Percentiles rank a stretch among this genome's conserved stretches.
Conservation (phyloP, 2,888 invertebrate species). For the Plemyria rubiginata region DNA sequence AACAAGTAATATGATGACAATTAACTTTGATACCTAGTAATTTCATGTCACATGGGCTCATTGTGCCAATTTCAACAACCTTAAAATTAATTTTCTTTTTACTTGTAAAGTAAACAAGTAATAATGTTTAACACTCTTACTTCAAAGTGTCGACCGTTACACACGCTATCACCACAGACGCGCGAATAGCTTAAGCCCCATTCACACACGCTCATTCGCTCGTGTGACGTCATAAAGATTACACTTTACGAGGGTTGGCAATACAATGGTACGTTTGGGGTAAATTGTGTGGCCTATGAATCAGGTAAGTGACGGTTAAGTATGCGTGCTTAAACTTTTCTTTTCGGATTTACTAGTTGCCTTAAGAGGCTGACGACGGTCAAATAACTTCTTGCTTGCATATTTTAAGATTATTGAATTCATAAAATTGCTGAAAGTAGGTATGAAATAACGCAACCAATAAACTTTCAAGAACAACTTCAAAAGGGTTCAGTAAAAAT, state of each 20-base stretch:
- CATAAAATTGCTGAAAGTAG: too few species aligned
- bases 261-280: slow-evolving; percentile 5
- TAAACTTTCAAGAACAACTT: too few species aligned
- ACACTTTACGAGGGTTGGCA: slow-evolving; percentile 22
- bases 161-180: slow-evolving; percentile 59
- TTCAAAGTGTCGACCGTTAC: slow-evolving; percentile 54
- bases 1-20: too few species aligned
- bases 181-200: slow-evolving; percentile 56
- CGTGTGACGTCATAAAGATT: slow-evolving; percentile 31
- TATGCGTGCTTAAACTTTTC: background rate
- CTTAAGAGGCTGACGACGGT: background rate
- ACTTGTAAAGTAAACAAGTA: background rate
- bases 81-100: background rate
- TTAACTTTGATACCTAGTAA: too few species aligned
- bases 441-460: too few species aligned
- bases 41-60: too few species aligned
- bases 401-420: too few species aligned
- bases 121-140: background rate
- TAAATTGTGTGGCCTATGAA: slow-evolving; percentile 2
- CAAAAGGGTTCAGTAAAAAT: too few species aligned
- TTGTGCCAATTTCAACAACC: too few species aligned
- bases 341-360: background rate
- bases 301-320: background rate
- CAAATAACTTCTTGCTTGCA: too few species aligned
- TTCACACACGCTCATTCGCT: slow-evolving; percentile 32